Conservation (phyloP, 2,888 invertebrate genomes). For the Orthosia cruda region DNA sequence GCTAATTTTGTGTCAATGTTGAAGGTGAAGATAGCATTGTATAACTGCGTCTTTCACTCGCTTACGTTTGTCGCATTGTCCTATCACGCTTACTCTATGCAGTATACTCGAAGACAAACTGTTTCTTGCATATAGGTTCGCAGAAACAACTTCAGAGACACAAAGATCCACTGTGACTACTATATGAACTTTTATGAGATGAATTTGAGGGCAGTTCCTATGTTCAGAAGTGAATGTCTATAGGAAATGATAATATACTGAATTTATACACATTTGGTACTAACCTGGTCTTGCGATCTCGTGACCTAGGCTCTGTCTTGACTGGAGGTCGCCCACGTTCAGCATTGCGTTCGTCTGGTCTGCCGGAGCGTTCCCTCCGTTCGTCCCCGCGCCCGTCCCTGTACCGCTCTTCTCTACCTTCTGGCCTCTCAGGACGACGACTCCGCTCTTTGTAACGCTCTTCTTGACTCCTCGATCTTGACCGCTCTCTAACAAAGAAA, state of each 20-base stretch:
- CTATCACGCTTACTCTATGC: too few species aligned
- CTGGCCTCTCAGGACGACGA: slow-evolving; percentile 63
- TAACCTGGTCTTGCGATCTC: slow-evolving; percentile 82
- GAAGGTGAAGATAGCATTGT: too few species aligned
- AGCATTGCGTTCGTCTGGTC: slow-evolving; percentile 52
- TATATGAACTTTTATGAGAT: too few species aligned
- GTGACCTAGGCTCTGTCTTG: slow-evolving; percentile 65
- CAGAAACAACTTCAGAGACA: too few species aligned
- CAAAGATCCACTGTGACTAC: too few species aligned
- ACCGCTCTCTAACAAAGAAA: slow-evolving; percentile 69
- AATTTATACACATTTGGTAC: background rate
- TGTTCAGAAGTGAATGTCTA: background rate
- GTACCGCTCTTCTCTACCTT: slow-evolving; percentile 69
- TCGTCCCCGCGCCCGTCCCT: slow-evolving; percentile 61
- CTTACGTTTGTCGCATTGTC: too few species aligned
- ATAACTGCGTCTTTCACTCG: too few species aligned
- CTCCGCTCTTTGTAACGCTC: slow-evolving; percentile 78
- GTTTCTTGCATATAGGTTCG: too few species aligned
- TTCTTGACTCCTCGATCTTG: slow-evolving; percentile 78
- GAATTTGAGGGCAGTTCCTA: background rate
- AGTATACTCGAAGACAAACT: too few species aligned
- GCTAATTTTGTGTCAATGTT: too few species aligned
- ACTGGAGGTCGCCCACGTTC: slow-evolving; percentile 50
- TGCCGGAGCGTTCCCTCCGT: slow-evolving; percentile 59
- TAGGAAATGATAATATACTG: background rate